Evolutionary conservation across 2,888 invertebrate species (phyloP), one percentile per base, ranked within the genome.

Genomic region (Ophraella communa): DNA sequence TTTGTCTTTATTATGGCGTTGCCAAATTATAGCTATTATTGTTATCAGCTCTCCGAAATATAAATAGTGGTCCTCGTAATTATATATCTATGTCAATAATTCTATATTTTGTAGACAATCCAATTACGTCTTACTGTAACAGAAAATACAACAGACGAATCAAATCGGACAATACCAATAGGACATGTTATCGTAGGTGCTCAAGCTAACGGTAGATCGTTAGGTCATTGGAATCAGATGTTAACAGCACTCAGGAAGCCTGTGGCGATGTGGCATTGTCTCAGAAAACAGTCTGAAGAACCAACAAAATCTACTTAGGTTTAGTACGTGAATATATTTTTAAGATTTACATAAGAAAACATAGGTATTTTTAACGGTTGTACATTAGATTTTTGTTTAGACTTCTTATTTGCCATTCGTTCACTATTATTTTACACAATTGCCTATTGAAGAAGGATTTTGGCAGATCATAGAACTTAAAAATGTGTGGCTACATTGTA

Each of bases 221-320:
- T 91, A 56, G 87, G 89, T 21, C 93, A 93, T 77, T 93, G 93
- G 93, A 90, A 91, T 77, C 92, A 93, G 83, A 93, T 93, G 93
- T 84, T 93, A 78, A 86, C 90, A 33, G 90, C 91, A 17, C 84
- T 92, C 49, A 85, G 93, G 68, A 92, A 91, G 78, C 93, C 93
- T 0, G 89, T 92, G 7, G 91, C 92, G 30, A 93, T 93, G 92
- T 93, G 93, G 93, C 93, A 93, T 81, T 87, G 89, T 33, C 83
- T 93, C 45, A 83, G 91, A 73, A 86, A 81, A 71, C 81, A 80
- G 76, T 57, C 55, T 39, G 56, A 39, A 21, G 55, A 55, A 35
- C 63, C 51, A 10, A 21, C n/a, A 7, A 59, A 51, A 27, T 39
- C 18, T n/a, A 44, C 62, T 23, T 35, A 62, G 33, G 35, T 42